Base-by-base conservation (phyloP, 2,888 invertebrate genomes). In the Pocota personata region DNA sequence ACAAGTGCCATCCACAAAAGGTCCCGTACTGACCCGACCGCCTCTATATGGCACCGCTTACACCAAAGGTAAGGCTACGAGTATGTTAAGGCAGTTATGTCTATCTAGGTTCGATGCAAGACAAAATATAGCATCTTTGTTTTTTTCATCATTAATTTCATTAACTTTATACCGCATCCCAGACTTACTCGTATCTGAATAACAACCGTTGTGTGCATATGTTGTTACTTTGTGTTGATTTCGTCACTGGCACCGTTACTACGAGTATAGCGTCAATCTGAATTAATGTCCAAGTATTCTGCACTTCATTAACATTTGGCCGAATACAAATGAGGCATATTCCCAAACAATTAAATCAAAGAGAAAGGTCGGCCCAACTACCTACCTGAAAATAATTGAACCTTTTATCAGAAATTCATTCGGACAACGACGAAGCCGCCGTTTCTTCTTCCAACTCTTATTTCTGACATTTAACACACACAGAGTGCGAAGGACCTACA, bases 321-420 rank as follows among this genome's bases (percentile, higher is more conserved):
- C 16, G 55, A 46, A 55, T 75, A 75, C 64, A 57, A 75, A 75
- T 75, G 64, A 76, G 69, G 35, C 24, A 52, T 62, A 62, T 62
- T 52, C 43, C 69, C 78, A 62, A 71, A 69, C 62, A 60, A 60
- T 57, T 75, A 75, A 35, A 32, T 24, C 32, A 16, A 78, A 69
- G 78, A 71, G 78, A 78, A 78, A 71, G 78, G 78, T 43, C 57
- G 16, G 19, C 27, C 24, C 66, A 46, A 50, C 46, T 37, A 10
- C 58, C 24, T 50, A 10, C 35, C 46, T 24, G 46, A 46, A 75
- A 75, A 76, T 76, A 76, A 76, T 67, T 76, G 66, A 76, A 67
- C 35, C 66, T 76, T 76, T 76, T 76, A 76, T 76, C 58, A 76
- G 37, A 67, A 76, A 67, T 67, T 12, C 76, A 76, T 55, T 76